A percentile compares a stretch with the other conserved stretches of the same genome.
Conservation (phyloP, 2,888 invertebrate genomes). For the Chloroclysta siterata region DNA sequence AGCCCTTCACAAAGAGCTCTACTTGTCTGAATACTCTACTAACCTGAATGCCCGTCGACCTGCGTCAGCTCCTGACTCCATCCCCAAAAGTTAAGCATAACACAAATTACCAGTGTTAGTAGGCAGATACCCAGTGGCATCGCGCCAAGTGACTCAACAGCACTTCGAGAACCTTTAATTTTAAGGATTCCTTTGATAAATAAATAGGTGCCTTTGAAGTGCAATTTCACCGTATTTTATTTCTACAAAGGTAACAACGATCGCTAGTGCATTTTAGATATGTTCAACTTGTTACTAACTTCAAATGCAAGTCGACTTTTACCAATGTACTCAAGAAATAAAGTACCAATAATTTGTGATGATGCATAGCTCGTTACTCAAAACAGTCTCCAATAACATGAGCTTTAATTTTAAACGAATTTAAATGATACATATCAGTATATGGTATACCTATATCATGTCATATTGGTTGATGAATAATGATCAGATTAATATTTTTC, state of each 20-base stretch:
- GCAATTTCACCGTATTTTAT: slow-evolving; percentile 1
- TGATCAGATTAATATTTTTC: too few species aligned
- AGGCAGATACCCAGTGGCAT: slow-evolving; percentile 18
- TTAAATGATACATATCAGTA: too few species aligned
- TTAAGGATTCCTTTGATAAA: slow-evolving; percentile 28
- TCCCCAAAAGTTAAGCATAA: slow-evolving; percentile 15
- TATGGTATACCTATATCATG: too few species aligned
- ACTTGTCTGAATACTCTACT: too few species aligned
- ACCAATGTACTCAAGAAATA: too few species aligned
- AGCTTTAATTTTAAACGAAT: too few species aligned
- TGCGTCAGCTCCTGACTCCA: slow-evolving; percentile 5
- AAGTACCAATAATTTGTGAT: too few species aligned
- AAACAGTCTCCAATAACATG: too few species aligned
- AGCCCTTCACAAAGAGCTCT: too few species aligned
- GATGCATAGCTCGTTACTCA: too few species aligned
- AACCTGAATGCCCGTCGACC: too few species aligned
- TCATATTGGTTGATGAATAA: too few species aligned
- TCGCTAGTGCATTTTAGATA: neutral
- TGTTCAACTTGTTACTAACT: neutral
- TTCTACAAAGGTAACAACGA: neutral
- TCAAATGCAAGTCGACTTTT: neutral
- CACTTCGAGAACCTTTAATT: slow-evolving; percentile 38
- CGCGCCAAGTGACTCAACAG: slow-evolving; percentile 35
- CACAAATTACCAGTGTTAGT: slow-evolving; percentile 26
- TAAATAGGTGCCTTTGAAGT: slow-evolving; percentile 14